Evolutionary conservation across 2,888 invertebrate genomes (phyloP).

Genomic region (Chloromyia formosa): DNA sequence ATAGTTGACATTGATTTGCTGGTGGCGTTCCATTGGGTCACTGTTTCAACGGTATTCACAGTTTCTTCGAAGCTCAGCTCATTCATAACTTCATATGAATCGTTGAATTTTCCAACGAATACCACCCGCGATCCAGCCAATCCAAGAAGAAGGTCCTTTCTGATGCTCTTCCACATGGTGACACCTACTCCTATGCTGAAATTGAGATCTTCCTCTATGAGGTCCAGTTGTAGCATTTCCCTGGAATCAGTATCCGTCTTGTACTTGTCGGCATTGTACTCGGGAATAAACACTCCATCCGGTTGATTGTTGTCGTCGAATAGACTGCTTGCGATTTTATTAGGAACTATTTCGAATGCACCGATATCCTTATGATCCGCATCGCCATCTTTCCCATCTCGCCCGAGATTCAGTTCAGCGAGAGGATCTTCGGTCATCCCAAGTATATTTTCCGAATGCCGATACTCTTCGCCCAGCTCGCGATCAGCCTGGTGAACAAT

Average conservation of each 20-base stretch:
- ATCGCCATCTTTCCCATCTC: neutral
- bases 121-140: neutral
- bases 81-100: neutral
- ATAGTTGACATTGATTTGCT: conserved; percentile 54
- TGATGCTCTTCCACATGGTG: conserved; percentile 55
- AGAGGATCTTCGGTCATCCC: conserved; percentile 15
- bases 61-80: conserved; percentile 6
- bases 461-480: conserved; percentile 45
- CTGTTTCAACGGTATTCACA: conserved; percentile 52
- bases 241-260: conserved; percentile 50
- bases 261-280: conserved; percentile 54
- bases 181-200: conserved; percentile 57
- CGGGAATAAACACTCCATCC: conserved; percentile 52
- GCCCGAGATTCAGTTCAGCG: too few species aligned
- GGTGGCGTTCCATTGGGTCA: conserved; percentile 56
- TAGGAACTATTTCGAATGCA: conserved; percentile 55
- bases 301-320: neutral
- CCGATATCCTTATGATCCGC: conserved; percentile 1
- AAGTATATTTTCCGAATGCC: conserved; percentile 47
- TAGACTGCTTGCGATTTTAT: conserved; percentile 47
- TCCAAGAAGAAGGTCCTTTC: conserved; percentile 13
- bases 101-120: neutral
- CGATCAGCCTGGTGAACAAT: conserved; percentile 49
- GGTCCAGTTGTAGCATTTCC: conserved; percentile 57
- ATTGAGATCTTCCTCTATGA: conserved; percentile 58